Conservation (phyloP, 2,113 vertebrate genomes). For the Esox niger region DNA sequence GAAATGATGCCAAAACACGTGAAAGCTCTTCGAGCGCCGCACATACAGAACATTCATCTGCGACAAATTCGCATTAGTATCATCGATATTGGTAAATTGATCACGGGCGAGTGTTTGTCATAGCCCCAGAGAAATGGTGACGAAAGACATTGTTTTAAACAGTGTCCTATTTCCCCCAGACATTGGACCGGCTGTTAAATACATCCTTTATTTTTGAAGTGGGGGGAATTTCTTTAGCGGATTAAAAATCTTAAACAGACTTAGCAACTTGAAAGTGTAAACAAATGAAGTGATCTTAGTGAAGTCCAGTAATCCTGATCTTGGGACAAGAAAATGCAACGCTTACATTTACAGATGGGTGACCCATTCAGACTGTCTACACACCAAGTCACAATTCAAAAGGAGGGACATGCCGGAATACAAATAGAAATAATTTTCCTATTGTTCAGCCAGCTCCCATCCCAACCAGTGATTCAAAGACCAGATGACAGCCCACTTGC, state of each 20-base stretch:
- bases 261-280: background rate
- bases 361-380: no score
- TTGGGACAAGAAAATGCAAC: constrained; percentile 9
- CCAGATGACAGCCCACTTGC: no score
- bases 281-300: constrained; percentile 10
- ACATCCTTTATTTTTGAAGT: background rate
- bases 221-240: constrained; percentile 3
- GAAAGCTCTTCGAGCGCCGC: constrained; percentile 27
- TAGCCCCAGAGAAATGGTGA: constrained; percentile 4
- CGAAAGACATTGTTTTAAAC: background rate
- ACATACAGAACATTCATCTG: constrained; percentile 38
- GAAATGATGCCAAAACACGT: constrained; percentile 39
- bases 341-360: background rate
- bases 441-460: no score
- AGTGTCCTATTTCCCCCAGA: background rate
- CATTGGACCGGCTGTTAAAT: background rate
- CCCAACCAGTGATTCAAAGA: no score
- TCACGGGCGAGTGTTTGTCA: constrained; percentile 6
- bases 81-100: constrained; percentile 13
- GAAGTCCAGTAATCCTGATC: constrained; percentile 33
- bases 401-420: no score
- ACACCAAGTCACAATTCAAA: no score
- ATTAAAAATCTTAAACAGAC: constrained; percentile 3
- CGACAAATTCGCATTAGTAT: constrained; percentile 32
- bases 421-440: no score